Evolutionary conservation across 2,888 invertebrate species (phyloP).

Genomic region (Tenthredo distinguenda): DNA sequence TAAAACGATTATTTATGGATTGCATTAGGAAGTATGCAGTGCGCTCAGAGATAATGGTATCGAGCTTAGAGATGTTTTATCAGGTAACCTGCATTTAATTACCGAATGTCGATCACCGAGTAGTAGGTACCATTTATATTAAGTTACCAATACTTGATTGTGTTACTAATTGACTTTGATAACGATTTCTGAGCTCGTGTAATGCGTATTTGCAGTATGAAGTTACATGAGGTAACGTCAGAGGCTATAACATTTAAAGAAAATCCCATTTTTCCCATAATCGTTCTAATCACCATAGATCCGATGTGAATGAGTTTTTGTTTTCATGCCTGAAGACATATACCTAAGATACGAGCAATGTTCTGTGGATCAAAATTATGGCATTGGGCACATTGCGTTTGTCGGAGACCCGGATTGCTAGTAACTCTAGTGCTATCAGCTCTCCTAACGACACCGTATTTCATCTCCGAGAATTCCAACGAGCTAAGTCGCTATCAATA

Average conservation of each 20-base stretch:
- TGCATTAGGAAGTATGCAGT: not conserved
- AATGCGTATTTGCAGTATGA: not conserved
- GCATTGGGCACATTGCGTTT: constrained; percentile 37
- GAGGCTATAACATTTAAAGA: not conserved
- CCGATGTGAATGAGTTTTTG: not conserved
- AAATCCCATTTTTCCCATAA: not conserved
- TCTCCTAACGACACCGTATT: constrained; percentile 5
- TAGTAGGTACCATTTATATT: not conserved
- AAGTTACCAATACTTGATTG: not conserved
- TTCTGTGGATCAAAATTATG: constrained; percentile 23
- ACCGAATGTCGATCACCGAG: not conserved
- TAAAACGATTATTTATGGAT: not conserved
- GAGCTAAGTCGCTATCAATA: not conserved
- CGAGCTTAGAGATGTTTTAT: not conserved
- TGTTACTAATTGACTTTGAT: not conserved
- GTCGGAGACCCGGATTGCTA: constrained; percentile 30
- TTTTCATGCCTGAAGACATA: not conserved
- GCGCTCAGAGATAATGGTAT: not conserved
- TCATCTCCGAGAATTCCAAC: not conserved
- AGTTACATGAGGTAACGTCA: not conserved
- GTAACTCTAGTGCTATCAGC: not conserved
- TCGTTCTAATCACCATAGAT: not conserved
- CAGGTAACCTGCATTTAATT: not conserved
- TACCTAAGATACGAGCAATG: constrained; percentile 4
- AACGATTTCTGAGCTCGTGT: not conserved